Base-by-base conservation (phyloP, 2,113 vertebrate genomes). In the Eudyptes chrysolophus region DNA sequence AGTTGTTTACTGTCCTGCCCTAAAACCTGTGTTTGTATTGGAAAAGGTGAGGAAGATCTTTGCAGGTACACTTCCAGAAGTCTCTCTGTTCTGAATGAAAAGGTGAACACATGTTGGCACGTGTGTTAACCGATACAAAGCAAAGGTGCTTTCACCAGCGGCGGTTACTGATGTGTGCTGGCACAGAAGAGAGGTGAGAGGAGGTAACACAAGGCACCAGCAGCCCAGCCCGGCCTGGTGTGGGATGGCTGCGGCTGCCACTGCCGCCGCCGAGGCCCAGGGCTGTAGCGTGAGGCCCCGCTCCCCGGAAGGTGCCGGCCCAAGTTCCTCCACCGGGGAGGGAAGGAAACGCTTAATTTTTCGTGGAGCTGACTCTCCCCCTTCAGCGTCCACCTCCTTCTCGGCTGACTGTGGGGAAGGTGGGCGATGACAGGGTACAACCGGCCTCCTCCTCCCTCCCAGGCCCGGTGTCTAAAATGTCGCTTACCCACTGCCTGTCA, bases 211-310 rank as follows among this genome's bases (percentile, higher is more conserved):
- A 1, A n/a, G 29, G 7, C 12, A 7, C 34, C 34, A 7, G 29
- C 24, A 64, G 46, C 48, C 55, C 70, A 26, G 19, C 24, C 27
- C 0, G 0, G 25, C 24, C 30, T 10, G 4, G 11, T 3, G 13
- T 10, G 30, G 17, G 34, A 29, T 14, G n/a, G 30, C 48, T 77
- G 82, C 29, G 15, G 24, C 29, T 11, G 5, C 0, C 14, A 16
- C 42, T 6, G 42, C 42, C 42, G 42, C 42, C 14, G 42, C 42
- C 42, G 3, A 58, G 62, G 26, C 10, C 29, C 10, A 26, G 13
- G 26, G 2, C 6, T 19, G 1, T 2, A 34, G 20, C 11, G 8
- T 0, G 1, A 72, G 27, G 18, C 17, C n/a, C 16, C 0, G 0
- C 6, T 49, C 20, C 13, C 0, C 0, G 44, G 13, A 61, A 17